Base-by-base conservation (phyloP, 2,797 vertebrate genomes). In the Microchirus variegatus region DNA sequence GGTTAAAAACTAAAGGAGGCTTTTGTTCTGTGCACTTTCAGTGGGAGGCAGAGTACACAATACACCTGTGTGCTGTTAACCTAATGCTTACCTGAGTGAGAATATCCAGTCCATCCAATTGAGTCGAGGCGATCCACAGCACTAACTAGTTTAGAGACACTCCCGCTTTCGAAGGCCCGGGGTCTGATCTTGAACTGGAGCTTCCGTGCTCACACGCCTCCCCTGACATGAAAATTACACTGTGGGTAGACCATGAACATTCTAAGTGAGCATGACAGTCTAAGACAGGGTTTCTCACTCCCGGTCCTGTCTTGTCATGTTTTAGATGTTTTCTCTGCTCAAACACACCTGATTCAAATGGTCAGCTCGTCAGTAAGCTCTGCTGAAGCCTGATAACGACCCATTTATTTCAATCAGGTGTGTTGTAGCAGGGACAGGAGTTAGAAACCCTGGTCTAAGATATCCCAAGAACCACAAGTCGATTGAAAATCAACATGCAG, bases 41-140 rank as follows among this genome's bases (percentile, higher is more conserved):
- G 77, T 76, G 64, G 77, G 75, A 10, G 71, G 22, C 22, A 22
- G 22, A 5, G 22, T 22, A 22, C n/a, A 22, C 0, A 22, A 7
- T 8, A 31, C 7, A 5, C 31, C 7, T 40, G 49, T 76, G 50
- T 55, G 61, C 65, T 63, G 52, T 62, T 70, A 76, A 57, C 67
- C 49, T 70, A 70, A 66, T 63, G 58, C 77, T 80, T 93, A 99
- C 97, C 96, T 97, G 96, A 62, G 96, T 98, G 63, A 99, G 95
- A 83, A 98, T 91, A 52, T 96, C 95, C 80, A 99, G 90, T 74
- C 97, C 96, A 72, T 91, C 91, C 31, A 31, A 8, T 3, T 31
- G 31, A 31, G 74, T 97, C 92, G 12, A 99, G 97, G 83, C 96
- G 95, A 72, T 97, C 95, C 73, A 99, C 90, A 0, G 95, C 95